Evolutionary conservation across 2,888 invertebrate genomes (phyloP), one percentile per base, ranked within the genome.

Genomic region (Esperia sulphurella): DNA sequence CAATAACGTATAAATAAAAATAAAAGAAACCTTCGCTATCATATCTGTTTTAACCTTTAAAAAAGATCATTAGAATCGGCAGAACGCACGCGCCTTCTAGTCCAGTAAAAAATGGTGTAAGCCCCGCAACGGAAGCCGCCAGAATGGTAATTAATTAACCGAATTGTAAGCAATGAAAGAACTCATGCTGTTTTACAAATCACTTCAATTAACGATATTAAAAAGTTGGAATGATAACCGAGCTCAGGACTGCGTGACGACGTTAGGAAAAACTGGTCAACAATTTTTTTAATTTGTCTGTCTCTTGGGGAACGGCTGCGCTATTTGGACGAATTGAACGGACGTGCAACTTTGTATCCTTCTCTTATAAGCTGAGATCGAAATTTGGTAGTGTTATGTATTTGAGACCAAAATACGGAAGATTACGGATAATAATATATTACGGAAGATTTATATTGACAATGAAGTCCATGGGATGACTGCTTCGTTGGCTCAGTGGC

Each of bases 151-250:
- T 88, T 89, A 88, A 89, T 88, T 89, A 86, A 83, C 83, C 78
- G 83, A 85, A 87, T 85, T 79, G 87, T 87, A 83, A 83, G 88
- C 87, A 86, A 83, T 79, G 89, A 89, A 89, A 88, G 87, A 84
- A 86, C 83, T 86, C 88, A 78, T 82, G 89, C 89, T 89, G 89
- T 87, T 88, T 87, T 86, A 89, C 89, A 89, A 89, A 89, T 89
- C 87, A 86, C 86, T 87, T 84, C 88, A 89, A 88, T 89, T 88
- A 89, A 86, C 84, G 73, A 85, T 86, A 88, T 89, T 86, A 88
- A 89, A 88, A 88, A 87, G 81, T 80, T 76, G 65, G 73, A 73
- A 79, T 80, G 79, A 84, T 85, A 82, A 81, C 82, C 65, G 76
- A 63, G 69, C 62, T 61, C 21, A 21, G 69, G 65, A 59, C 74